Base-by-base conservation (phyloP, 2,113 vertebrate species). In the Brachyhypopomus gauderio region DNA sequence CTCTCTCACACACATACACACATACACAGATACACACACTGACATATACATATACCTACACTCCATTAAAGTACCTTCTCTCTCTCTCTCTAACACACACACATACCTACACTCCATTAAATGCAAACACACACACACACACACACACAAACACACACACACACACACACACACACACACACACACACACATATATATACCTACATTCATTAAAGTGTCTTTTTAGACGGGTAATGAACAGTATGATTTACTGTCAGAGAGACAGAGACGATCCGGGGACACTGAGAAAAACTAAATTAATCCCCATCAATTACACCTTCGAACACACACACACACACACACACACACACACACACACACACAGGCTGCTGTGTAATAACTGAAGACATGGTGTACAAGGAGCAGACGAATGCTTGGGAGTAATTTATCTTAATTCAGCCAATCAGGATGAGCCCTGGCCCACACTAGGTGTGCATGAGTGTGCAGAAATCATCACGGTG, bases 351-450 rank as follows among this genome's bases (percentile, higher is more conserved):
- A 86, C 84, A 66, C 59, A 55, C 64, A 85, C 85, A 87, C 63
- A 86, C 87, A 85, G 41, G 41, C 41, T 85, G 87, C 59, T 85
- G 86, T 87, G 86, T 86, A 90, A 92, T 91, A 87, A 91, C 87
- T 87, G 85, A 77, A 87, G 87, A 90, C 83, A 71, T 58, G 78
- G 75, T 77, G 85, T 52, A 64, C 84, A 79, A 69, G 75, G 58
- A 67, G 66, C 80, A 74, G 87, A 91, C 89, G 87, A 89, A 91
- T 86, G 86, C 75, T 30, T 12, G 17, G 17, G 75, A 85, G 84
- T 86, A 86, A 91, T 92, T 91, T 88, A 89, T 89, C 84, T 85
- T 83, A 25, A 75, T 83, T 80, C 60, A 85, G 75, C n/a, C 16
- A 52, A 73, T 55, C 75, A 75, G 27, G 84, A 55, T 55, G 45